Conservation (phyloP, 2,888 invertebrate species). For the Drosophila gaucha region DNA sequence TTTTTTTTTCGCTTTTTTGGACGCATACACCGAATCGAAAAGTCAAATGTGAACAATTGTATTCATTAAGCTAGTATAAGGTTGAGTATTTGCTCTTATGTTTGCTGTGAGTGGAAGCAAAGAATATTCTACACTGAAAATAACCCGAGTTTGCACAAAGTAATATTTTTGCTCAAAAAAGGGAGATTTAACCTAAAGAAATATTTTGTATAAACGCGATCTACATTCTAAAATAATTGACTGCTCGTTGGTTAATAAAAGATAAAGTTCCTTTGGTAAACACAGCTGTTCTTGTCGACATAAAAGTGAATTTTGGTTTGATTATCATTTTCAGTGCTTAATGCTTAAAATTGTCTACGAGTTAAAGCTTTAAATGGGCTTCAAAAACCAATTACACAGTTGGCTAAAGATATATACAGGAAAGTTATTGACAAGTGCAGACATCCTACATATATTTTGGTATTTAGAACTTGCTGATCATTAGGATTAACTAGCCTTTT, state of each 20-base stretch:
- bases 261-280: not conserved
- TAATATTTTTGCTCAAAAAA: not conserved
- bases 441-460: too few species aligned
- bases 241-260: too few species aligned
- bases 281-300: not conserved
- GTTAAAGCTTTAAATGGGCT: too few species aligned
- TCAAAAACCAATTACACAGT: too few species aligned
- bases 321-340: not conserved
- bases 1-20: slow-evolving; percentile 39
- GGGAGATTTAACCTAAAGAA: not conserved
- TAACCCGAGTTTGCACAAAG: not conserved
- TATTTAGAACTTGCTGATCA: too few species aligned
- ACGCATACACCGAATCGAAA: slow-evolving; percentile 26
- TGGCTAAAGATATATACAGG: too few species aligned
- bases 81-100: not conserved
- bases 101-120: not conserved
- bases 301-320: not conserved
- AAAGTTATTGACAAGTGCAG: too few species aligned
- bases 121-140: not conserved
- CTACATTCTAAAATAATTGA: too few species aligned
- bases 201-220: not conserved
- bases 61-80: not conserved
- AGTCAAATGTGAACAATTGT: slow-evolving; percentile 50
- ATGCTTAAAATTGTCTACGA: too few species aligned
- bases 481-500: too few species aligned